Percentiles rank a stretch among this genome's conserved stretches.
Conservation (phyloP, 2,797 vertebrate genomes). For the Eulemur albifrons region DNA sequence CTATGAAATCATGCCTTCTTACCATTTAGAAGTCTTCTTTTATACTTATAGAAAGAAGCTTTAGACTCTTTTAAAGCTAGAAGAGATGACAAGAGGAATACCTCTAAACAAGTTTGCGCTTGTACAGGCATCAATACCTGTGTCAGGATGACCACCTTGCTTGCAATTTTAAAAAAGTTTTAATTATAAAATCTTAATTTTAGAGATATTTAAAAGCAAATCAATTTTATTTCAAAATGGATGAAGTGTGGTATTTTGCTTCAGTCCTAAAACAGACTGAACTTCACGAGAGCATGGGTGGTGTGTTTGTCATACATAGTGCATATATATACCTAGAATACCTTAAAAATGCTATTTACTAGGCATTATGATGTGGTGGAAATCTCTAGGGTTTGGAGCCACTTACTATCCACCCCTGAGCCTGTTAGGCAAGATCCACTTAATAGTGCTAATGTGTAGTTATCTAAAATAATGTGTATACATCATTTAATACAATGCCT, state of each 20-base stretch:
- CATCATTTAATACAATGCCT: neutral
- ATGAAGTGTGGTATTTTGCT: neutral
- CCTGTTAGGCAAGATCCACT: neutral
- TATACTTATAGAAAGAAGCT: neutral
- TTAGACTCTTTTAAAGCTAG: neutral
- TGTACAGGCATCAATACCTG: fast-evolving
- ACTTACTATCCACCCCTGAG: neutral
- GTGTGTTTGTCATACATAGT: fast-evolving
- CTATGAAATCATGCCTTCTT: neutral
- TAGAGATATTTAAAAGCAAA: neutral
- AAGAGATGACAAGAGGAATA: neutral
- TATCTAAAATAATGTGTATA: neutral
- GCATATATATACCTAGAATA: fast-evolving
- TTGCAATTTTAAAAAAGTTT: neutral
- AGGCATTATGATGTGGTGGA: fast-evolving
- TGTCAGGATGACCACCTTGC: neutral
- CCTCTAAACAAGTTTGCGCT: neutral
- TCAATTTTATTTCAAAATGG: neutral
- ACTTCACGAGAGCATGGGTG: fast-evolving
- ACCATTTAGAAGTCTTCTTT: neutral
- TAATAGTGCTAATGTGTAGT: neutral
- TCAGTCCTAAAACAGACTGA: neutral
- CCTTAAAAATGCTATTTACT: neutral
- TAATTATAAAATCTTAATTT: neutral
- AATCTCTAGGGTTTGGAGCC: neutral